Percentiles rank a stretch among this genome's conserved stretches.
These are phyloP conservation scores for Drosophila sucinea DNA, from an alignment of 1,140 invertebrate species.

Conservation along the genomic window DNA sequence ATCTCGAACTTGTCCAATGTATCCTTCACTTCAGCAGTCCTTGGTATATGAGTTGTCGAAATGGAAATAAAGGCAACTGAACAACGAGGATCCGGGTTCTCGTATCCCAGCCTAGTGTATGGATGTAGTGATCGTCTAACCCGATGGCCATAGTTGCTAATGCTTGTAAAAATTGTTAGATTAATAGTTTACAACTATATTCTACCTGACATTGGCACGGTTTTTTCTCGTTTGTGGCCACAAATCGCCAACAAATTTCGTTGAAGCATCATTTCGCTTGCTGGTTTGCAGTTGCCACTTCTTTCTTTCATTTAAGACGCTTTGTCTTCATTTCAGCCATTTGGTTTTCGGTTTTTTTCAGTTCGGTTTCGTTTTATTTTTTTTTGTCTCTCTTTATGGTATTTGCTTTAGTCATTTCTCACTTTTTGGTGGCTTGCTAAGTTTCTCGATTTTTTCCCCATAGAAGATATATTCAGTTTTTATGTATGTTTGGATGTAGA, in stretches of 20 bases:
- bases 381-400: conserved; percentile 30
- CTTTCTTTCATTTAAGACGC: conserved; percentile 56
- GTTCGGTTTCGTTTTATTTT: too few species aligned
- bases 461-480: conserved; percentile 9
- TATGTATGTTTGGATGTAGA: background rate
- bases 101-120: too few species aligned
- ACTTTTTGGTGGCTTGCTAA: conserved; percentile 8
- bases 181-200: too few species aligned
- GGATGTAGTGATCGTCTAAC: too few species aligned
- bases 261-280: conserved; percentile 30
- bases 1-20: too few species aligned
- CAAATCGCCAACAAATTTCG: conserved; percentile 44
- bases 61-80: too few species aligned
- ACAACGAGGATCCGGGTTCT: too few species aligned
- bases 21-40: background rate
- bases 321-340: conserved; percentile 52
- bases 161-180: too few species aligned
- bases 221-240: conserved; percentile 20
- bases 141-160: too few species aligned
- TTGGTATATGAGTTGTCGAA: too few species aligned
- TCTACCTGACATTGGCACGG: conserved; percentile 44
- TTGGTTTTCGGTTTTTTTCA: conserved; percentile 45
- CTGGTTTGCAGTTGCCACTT: conserved; percentile 47
- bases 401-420: conserved; percentile 55
- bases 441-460: conserved; percentile 25